Base-by-base conservation (phyloP, 2,113 vertebrate genomes). In the Puntigrus tetrazona region DNA sequence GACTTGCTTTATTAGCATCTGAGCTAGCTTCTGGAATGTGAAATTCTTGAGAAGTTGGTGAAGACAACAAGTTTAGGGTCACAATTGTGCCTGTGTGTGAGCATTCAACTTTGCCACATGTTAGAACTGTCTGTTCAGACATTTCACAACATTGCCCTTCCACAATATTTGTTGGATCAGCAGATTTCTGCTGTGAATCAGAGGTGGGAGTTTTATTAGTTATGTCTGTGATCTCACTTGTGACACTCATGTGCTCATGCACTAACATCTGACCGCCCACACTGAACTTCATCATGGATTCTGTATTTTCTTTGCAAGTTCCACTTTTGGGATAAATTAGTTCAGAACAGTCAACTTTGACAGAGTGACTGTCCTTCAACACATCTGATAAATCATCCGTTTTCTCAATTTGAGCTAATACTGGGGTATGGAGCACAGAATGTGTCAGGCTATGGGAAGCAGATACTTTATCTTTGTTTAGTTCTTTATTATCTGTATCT, bases 381-480 rank as follows among this genome's bases (percentile, higher is more conserved):
- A 10, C 25, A 20, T 29, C n/a, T 38, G 38, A 52, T n/a, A 74
- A 74, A 27, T 82, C 84, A 16, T 67, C 38, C 0, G 10, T 11
- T 13, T 52, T 18, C 7, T 25, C 69, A 29, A 45, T 29, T 27
- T 16, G 57, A 76, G 18, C 31, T 25, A 82, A 70, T 50, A 4
- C 11, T 38, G 13, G 20, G 27, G 63, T 34, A 5, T 63, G 7
- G 10, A 29, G 20, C n/a, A 13, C 41, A 43, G 14, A 18, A 43
- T 22, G 59, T 47, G 41, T 29, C n/a, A 65, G 57, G 25, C 27
- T 45, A 31, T 20, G 13, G 10, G 25, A 29, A 63, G 59, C 18
- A 67, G 41, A 80, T 13, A 70, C 63, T 52, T 82, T 82, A 82
- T 82, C 65, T 31, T 70, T 70, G 65, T 70, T 70, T 55, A 55